These are phyloP conservation scores for Octonoba sinensis DNA, from an alignment of 2,888 invertebrate genomes.

Conservation along the genomic window DNA sequence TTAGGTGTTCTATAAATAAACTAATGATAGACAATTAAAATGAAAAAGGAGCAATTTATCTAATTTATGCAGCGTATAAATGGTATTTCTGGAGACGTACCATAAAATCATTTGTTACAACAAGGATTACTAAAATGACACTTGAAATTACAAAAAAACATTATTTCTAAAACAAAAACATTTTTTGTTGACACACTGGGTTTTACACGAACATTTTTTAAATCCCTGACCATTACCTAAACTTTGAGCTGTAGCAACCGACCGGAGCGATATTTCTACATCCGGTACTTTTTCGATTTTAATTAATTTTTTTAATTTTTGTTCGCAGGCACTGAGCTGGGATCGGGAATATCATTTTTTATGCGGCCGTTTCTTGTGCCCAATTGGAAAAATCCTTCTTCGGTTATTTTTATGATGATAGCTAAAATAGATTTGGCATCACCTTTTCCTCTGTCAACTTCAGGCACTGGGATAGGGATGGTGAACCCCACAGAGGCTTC, in stretches of 20 bases:
- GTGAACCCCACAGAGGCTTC: too few relatives aligned
- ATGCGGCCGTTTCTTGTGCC: too few relatives aligned
- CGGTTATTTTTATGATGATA: constrained; percentile 53
- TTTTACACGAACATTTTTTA: constrained; percentile 49
- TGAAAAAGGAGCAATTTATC: constrained; percentile 49
- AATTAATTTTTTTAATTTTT: too few relatives aligned
- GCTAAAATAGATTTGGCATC: constrained; percentile 58
- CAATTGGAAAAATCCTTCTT: too few relatives aligned
- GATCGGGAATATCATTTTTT: too few relatives aligned
- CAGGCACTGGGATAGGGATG: constrained; percentile 55
- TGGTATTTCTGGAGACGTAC: constrained; percentile 45
- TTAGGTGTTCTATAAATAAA: too few relatives aligned
- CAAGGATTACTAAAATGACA: constrained; percentile 42
- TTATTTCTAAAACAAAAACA: constrained; percentile 48
- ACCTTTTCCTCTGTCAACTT: constrained; percentile 57
- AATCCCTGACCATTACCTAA: constrained; percentile 48
- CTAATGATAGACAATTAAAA: too few relatives aligned
- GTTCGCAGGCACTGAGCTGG: too few relatives aligned
- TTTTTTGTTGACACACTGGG: constrained; percentile 53
- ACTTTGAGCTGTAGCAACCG: too few relatives aligned
- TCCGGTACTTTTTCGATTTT: too few relatives aligned
- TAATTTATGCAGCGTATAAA: constrained; percentile 53
- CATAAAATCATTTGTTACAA: constrained; percentile 45
- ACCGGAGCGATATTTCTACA: too few relatives aligned
- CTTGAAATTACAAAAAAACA: too few relatives aligned